phyloP scores from a whole-genome alignment of 2,888 invertebrate genomes.

The Andrena praecox region DNA sequence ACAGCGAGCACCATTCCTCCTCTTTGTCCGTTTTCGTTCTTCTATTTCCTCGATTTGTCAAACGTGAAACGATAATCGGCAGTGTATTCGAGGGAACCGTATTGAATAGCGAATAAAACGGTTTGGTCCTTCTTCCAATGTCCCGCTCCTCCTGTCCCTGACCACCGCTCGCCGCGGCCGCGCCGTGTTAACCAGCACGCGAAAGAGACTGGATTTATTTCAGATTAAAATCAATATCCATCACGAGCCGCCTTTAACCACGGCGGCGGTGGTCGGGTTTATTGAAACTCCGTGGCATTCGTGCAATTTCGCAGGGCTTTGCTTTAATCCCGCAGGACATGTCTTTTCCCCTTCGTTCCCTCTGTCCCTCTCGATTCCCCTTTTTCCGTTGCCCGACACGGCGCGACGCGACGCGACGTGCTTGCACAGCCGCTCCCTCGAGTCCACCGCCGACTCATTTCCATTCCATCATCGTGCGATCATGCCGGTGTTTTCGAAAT shows the following conservation, averaged over 20 bases:
- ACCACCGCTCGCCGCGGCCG: too few species aligned
- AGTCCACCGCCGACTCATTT: slow-evolving; percentile 31
- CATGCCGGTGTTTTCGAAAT: slow-evolving; percentile 33
- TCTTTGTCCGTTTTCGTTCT: not conserved
- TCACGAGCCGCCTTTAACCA: slow-evolving; percentile 63
- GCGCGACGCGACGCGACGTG: not conserved
- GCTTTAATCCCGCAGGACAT: slow-evolving; percentile 78
- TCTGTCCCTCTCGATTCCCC: not conserved
- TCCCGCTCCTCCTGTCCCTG: not conserved
- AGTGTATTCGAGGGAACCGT: slow-evolving; percentile 12
- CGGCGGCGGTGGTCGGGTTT: slow-evolving; percentile 65
- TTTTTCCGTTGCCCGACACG: slow-evolving; percentile 8
- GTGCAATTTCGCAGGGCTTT: slow-evolving; percentile 79
- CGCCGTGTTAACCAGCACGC: slow-evolving; percentile 19
- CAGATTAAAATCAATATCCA: slow-evolving; percentile 76
- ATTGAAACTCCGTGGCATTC: slow-evolving; percentile 79
- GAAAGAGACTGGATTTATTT: slow-evolving; percentile 71
- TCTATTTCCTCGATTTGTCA: not conserved
- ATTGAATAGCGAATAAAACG: slow-evolving; percentile 6
- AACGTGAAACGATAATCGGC: not conserved
- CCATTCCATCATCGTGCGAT: slow-evolving; percentile 53
- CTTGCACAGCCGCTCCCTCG: not conserved
- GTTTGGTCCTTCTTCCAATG: too few species aligned
- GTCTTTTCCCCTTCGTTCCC: slow-evolving; percentile 53
- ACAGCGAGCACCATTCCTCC: not conserved